Evolutionary conservation across 2,888 invertebrate genomes (phyloP), one percentile per base, ranked within the genome.

Genomic region (Platerodrilus igneus): DNA sequence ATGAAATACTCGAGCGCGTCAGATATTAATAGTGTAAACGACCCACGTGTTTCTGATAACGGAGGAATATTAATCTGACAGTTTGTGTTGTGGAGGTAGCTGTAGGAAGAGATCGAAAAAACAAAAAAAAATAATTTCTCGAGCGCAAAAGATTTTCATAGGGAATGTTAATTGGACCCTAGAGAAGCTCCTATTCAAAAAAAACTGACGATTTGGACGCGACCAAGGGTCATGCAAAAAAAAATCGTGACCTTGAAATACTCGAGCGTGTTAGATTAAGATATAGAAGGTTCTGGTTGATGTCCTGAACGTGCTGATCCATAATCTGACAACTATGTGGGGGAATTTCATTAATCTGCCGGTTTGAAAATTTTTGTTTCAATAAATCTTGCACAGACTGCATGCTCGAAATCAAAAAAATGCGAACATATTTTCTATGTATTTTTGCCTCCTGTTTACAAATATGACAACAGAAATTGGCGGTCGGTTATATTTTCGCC

Each of bases 191-290:
- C 38, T 10, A 26, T 36, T 35, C 18, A 21, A 34, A 39, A n/a
- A n/a, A 26, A 31, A 37, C 46, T 41, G 44, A 49, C 36, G 41
- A 45, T 48, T 49, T 39, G 38, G 32, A 43, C 18, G 41, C 22
- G 46, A 50, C 46, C 25, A 21, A 48, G 41, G 21, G 29, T 47
- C 31, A 22, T 40, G 39, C 33, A 44, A 36, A 48, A 48, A 47
- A 47, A 45, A 35, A 32, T 39, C 34, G 35, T 23, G 17, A 20
- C 26, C 31, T 27, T 33, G 44, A 44, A 44, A 47, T 40, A 44
- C 47, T 48, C 48, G 37, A 48, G 48, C 42, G 43, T 36, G 46
- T 48, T 46, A 48, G 48, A 48, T 48, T 48, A 48, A 31, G 26
- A 40, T 34, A 47, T 26, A 46, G 15, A 26, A 22, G 35, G 25